Evolutionary conservation across 1,140 invertebrate genomes (phyloP).

Genomic region (Aphidius ervi): DNA sequence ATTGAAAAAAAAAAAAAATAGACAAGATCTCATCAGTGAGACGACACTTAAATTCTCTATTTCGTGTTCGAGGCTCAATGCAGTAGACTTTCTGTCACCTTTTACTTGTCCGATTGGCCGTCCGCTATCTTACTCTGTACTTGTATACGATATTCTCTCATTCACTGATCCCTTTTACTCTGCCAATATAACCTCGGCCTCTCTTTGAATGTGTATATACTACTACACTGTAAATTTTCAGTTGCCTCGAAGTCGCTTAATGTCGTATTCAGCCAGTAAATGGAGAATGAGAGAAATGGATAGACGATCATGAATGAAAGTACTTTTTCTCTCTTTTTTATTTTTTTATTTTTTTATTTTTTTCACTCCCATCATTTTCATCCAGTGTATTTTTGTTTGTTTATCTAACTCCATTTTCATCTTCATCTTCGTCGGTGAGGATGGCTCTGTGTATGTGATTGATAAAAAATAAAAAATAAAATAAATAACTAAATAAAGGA

Average conservation of each 20-base stretch:
- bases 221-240: neutral
- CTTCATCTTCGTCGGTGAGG: neutral
- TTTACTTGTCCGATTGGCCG: too few species aligned
- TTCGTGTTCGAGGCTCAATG: constrained; percentile 36
- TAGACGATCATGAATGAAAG: constrained; percentile 1
- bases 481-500: constrained; percentile 2
- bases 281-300: constrained; percentile 5
- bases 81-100: neutral
- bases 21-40: constrained; percentile 33
- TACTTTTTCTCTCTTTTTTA: neutral
- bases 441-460: neutral
- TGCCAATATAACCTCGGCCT: too few species aligned
- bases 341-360: constrained; percentile 13
- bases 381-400: constrained; percentile 8
- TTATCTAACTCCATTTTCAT: constrained; percentile 4
- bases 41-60: constrained; percentile 42
- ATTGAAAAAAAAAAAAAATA: constrained; percentile 3
- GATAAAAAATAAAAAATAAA: constrained; percentile 1
- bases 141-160: too few species aligned
- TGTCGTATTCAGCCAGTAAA: constrained; percentile 13
- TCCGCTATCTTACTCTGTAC: too few species aligned
- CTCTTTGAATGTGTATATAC: neutral
- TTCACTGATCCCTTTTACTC: too few species aligned
- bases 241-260: constrained; percentile 14
- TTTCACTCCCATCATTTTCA: constrained; percentile 5